phyloP scores from a whole-genome alignment of 2,888 invertebrate genomes.

The Napeogenes inachia region DNA sequence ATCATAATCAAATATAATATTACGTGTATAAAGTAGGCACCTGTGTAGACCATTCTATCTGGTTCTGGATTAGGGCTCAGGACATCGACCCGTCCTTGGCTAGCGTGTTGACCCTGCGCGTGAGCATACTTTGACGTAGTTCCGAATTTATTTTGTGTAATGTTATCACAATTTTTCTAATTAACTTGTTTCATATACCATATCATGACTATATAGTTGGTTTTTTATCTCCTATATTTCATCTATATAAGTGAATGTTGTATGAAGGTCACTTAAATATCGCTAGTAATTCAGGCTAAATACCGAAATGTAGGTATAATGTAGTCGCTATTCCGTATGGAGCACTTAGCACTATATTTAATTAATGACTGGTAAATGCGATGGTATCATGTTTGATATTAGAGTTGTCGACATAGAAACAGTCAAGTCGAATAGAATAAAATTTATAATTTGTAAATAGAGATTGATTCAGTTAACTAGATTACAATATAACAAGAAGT shows the following conservation, averaged over 20 bases:
- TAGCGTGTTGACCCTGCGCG: conserved; percentile 70
- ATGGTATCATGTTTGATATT: conserved; percentile 38
- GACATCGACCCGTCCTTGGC: conserved; percentile 62
- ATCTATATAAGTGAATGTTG: background rate
- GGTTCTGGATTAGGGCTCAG: conserved; percentile 29
- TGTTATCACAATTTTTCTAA: background rate
- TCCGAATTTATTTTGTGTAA: conserved; percentile 36
- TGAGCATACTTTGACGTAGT: conserved; percentile 51
- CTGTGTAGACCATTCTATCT: background rate
- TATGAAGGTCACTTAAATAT: background rate
- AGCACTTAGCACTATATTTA: conserved; percentile 33
- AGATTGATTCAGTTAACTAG: too few relatives aligned
- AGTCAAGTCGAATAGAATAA: background rate
- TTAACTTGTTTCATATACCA: too few relatives aligned
- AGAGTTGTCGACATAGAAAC: conserved; percentile 13
- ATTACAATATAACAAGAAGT: too few relatives aligned
- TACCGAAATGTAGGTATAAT: conserved; percentile 15
- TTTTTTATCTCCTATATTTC: background rate
- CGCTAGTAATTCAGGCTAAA: conserved; percentile 27
- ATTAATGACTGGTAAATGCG: conserved; percentile 19
- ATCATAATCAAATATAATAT: too few relatives aligned
- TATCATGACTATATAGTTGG: background rate
- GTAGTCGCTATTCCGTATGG: conserved; percentile 38
- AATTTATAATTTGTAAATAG: background rate
- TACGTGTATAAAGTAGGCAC: too few relatives aligned